A percentile compares a stretch with the other conserved stretches of the same genome.
Conservation (phyloP, 2,113 vertebrate species). For the Neodon shergylaensis region DNA sequence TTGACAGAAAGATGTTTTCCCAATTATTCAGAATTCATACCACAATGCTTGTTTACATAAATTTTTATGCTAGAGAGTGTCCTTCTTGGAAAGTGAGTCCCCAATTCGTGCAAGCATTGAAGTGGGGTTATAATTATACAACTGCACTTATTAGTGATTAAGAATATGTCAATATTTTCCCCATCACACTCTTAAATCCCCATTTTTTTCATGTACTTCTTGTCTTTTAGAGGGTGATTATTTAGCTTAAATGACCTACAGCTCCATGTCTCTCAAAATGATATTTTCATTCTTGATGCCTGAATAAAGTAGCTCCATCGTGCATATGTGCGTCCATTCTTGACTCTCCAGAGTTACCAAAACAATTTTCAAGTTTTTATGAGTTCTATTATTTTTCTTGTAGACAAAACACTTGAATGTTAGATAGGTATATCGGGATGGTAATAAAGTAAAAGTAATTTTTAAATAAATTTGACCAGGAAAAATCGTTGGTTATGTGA, state of each 20-base stretch:
- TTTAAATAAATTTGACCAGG: background rate
- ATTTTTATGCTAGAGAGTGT: background rate
- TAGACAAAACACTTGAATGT: background rate
- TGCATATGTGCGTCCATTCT: background rate
- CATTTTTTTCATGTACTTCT: no score
- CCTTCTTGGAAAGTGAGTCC: background rate
- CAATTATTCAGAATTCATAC: background rate
- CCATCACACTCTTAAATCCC: background rate
- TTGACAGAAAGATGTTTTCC: background rate
- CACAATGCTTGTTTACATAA: background rate
- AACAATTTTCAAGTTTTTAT: background rate
- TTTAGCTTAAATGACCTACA: no score
- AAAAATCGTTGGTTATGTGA: background rate
- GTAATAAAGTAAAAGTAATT: background rate
- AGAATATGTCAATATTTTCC: background rate
- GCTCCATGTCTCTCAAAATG: background rate
- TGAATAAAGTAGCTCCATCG: background rate
- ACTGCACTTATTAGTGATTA: background rate
- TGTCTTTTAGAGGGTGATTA: background rate
- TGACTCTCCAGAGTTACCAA: background rate
- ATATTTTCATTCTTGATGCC: background rate
- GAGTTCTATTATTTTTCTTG: background rate
- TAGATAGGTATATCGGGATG: background rate
- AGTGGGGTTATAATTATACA: background rate
- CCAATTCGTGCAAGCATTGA: no score